Percentiles rank a stretch among this genome's conserved stretches.
Evolutionary conservation across 2,113 vertebrate genomes (phyloP).

Genomic region (Eurypyga helias): DNA sequence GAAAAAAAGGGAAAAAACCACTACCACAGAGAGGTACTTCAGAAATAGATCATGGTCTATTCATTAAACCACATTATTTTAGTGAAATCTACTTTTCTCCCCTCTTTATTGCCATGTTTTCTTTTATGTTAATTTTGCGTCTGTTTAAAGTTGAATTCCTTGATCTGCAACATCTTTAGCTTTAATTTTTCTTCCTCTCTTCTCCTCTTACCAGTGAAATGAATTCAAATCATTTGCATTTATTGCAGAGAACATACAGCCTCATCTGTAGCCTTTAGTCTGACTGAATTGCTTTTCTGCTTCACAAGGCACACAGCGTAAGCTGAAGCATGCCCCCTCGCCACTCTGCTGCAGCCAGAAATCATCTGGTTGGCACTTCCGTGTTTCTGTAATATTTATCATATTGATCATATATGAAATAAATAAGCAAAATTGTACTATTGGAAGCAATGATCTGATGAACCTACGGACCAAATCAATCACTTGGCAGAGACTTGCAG

Average conservation of each 20-base stretch:
- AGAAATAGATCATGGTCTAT: slow-evolving; percentile 31
- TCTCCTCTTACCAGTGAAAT: slow-evolving; percentile 29
- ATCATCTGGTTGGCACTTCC: slow-evolving; percentile 37
- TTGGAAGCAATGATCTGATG: slow-evolving; percentile 72
- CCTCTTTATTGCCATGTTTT: slow-evolving; percentile 12
- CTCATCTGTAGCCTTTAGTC: slow-evolving; percentile 77
- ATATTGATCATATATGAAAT: slow-evolving; percentile 71
- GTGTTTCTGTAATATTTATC: slow-evolving; percentile 53
- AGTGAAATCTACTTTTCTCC: neutral
- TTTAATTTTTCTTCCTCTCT: neutral
- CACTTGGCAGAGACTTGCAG: slow-evolving; percentile 34
- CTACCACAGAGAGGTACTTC: slow-evolving; percentile 40
- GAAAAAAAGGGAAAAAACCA: neutral
- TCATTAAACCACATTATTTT: slow-evolving; percentile 51
- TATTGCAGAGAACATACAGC: slow-evolving; percentile 70
- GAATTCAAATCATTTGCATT: slow-evolving; percentile 79
- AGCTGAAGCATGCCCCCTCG: neutral
- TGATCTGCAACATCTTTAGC: slow-evolving; percentile 63
- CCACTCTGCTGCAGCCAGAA: neutral
- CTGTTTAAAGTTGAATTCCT: slow-evolving; percentile 60
- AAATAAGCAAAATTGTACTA: slow-evolving; percentile 75
- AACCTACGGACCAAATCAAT: slow-evolving; percentile 67
- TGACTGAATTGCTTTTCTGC: slow-evolving; percentile 82
- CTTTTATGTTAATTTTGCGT: slow-evolving; percentile 42
- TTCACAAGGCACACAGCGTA: slow-evolving; percentile 67